Conservation (phyloP, 53 echinoderm and acorn worm species). For the Actinopyga echinites region DNA sequence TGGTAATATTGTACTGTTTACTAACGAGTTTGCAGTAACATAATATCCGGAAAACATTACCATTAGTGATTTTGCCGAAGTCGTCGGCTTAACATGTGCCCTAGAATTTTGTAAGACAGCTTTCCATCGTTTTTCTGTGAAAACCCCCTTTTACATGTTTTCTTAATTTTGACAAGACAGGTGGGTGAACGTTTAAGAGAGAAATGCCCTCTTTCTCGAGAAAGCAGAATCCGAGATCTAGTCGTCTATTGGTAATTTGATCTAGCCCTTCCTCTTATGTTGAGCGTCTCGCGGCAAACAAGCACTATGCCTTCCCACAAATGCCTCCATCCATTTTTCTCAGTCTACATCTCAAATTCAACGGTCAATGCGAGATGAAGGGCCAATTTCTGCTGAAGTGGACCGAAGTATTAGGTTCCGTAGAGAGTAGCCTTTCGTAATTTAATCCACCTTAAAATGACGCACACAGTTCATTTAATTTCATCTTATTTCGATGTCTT, state of each 20-base stretch:
- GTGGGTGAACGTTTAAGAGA: slow-evolving; percentile 23
- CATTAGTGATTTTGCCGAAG: no score
- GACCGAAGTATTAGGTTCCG: slow-evolving; percentile 39
- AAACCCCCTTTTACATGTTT: slow-evolving; percentile 15
- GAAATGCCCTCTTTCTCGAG: slow-evolving; percentile 21
- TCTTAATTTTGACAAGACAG: slow-evolving; percentile 36
- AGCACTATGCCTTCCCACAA: slow-evolving; percentile 9
- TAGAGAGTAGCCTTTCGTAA: slow-evolving; percentile 33
- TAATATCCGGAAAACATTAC: no score
- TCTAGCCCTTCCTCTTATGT: slow-evolving; percentile 16
- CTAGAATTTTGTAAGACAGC: no score
- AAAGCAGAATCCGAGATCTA: background rate
- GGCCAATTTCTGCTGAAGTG: slow-evolving; percentile 37
- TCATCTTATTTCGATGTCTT: slow-evolving; percentile 10
- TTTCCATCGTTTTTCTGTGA: background rate
- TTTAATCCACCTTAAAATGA: slow-evolving; percentile 36
- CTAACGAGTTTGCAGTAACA: no score
- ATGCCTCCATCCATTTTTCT: slow-evolving; percentile 38
- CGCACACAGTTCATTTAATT: slow-evolving; percentile 36
- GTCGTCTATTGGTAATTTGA: slow-evolving; percentile 19
- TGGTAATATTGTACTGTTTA: no score
- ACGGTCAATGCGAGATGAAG: slow-evolving; percentile 33
- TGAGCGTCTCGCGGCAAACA: slow-evolving; percentile 22
- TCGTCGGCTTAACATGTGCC: no score
- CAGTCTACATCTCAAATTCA: slow-evolving; percentile 35